phyloP scores from a whole-genome alignment of 2,113 vertebrate genomes.

The Carassius gibelio region DNA sequence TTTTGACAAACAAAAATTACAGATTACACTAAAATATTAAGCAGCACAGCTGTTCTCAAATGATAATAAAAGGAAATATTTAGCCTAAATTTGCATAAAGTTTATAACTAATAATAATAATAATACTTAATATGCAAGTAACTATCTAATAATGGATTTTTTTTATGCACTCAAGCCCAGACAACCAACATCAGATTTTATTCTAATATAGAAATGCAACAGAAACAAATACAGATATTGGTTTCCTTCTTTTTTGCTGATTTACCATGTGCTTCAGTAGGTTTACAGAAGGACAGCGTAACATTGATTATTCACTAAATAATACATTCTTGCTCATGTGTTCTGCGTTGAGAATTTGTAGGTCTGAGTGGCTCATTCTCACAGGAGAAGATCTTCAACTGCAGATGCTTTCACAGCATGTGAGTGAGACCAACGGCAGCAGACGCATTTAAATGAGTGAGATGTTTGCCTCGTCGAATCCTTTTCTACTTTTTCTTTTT shows the following conservation, averaged over 20 bases:
- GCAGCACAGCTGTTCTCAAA: too few relatives aligned
- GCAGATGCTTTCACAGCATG: constrained; percentile 18
- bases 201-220: background rate
- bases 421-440: background rate
- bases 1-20: too few relatives aligned
- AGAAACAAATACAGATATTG: background rate
- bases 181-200: background rate
- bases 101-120: too few relatives aligned
- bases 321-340: background rate
- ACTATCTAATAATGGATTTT: too few relatives aligned
- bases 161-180: background rate
- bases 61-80: too few relatives aligned
- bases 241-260: background rate
- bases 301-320: background rate
- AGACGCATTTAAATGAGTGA: background rate
- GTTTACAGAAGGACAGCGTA: background rate
- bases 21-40: too few relatives aligned
- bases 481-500: background rate
- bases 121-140: too few relatives aligned
- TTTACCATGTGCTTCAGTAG: background rate
- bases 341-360: background rate
- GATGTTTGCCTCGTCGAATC: background rate
- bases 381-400: background rate
- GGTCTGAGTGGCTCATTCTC: background rate
- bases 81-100: too few relatives aligned